Evolutionary conservation across 2,113 vertebrate species (phyloP), one percentile per base, ranked within the genome.

Genomic region (Lethenteron reissneri): DNA sequence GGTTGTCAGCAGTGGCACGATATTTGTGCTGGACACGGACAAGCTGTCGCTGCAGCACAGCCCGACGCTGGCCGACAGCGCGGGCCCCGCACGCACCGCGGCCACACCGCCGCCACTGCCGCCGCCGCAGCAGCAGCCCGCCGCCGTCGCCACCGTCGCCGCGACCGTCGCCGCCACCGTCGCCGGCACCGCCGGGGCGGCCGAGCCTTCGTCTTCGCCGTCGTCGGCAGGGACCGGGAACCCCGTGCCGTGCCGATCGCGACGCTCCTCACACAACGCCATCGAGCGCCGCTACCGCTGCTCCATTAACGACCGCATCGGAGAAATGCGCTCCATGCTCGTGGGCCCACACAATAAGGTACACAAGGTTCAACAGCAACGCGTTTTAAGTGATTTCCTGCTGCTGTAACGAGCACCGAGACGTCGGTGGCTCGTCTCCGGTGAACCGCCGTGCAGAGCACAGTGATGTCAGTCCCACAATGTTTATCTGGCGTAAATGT

Each of bases 241-340:
- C 41, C 69, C 0, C 75, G 83, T 71, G 77, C 73, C 59, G 79
- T 85, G 78, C 86, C 86, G 41, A 80, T 78, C 78, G 86, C 88
- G 56, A 90, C 87, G 92, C 58, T 95, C 89, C 0, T 92, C 94
- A 0, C 94, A 99, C 80, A 97, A 99, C 0, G 92, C 94, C 80
- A 99, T 99, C 3, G 94, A 99, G 83, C 96, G 97, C 71, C 90
- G 94, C 70, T 97, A 99, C 77, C 89, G 94, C 70, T 96, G 88
- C 9, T 99, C 94, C 73, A 97, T 99, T 81, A 99, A 99, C 0
- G 94, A 99, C 84, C 94, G 89, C 81, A 99, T 99, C 10, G 56
- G 86, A 2, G 94, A 99, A 79, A 90, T 99, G 72, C 97, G 94
- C 81, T 85, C 92, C 77, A 81, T 97, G 77, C 89, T 99, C 74